Percentiles rank a stretch among this genome's conserved stretches.
phyloP scores from a whole-genome alignment of 1,140 invertebrate species.

The Atta cephalotes region DNA sequence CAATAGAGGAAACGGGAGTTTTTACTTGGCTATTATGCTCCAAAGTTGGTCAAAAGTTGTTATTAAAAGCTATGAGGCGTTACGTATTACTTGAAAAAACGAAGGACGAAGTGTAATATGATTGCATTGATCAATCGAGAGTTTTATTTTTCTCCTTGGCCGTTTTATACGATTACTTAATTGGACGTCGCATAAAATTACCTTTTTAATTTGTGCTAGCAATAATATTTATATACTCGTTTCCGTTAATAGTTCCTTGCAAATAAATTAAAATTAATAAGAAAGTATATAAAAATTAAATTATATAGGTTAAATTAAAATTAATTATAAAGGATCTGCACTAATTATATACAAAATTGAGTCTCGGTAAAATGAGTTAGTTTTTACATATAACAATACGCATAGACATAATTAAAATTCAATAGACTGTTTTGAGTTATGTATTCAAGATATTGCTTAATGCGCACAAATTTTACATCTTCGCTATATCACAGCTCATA shows the following conservation, averaged over 20 bases:
- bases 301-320: too few relatives aligned
- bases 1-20: not conserved
- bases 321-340: too few relatives aligned
- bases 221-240: not conserved
- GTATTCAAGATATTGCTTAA: too few relatives aligned
- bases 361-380: too few relatives aligned
- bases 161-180: not conserved
- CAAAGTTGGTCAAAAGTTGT: constrained; percentile 40
- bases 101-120: not conserved
- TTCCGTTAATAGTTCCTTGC: not conserved
- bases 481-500: too few relatives aligned
- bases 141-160: not conserved
- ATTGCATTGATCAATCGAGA: not conserved
- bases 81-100: constrained; percentile 25
- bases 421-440: too few relatives aligned
- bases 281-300: too few relatives aligned
- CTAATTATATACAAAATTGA: too few relatives aligned
- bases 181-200: not conserved
- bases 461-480: too few relatives aligned
- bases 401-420: too few relatives aligned
- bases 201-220: not conserved
- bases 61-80: not conserved
- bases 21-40: not conserved
- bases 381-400: too few relatives aligned
- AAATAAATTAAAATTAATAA: not conserved